Conservation (phyloP, 2,797 vertebrate species). For the Diceros bicornis region DNA sequence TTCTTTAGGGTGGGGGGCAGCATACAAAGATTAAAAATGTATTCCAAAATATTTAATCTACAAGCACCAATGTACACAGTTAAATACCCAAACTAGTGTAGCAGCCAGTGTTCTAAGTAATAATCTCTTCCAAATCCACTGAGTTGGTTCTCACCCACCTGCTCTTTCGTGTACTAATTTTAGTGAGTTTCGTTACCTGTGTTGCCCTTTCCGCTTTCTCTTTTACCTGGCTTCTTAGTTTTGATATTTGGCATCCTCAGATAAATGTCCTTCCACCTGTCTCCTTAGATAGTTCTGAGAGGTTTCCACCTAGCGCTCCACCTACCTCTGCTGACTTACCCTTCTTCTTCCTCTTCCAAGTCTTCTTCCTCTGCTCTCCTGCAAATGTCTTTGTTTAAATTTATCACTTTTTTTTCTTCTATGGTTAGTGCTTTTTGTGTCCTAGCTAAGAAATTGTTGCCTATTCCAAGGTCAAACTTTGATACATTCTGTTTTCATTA, state of each 20-base stretch:
- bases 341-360: constrained; percentile 3
- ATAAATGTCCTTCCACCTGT: neutral
- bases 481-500: neutral
- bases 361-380: neutral
- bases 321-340: neutral
- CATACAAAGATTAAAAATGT: constrained; percentile 17
- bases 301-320: neutral
- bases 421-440: neutral
- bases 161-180: neutral
- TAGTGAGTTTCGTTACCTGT: neutral
- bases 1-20: neutral
- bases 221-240: constrained; percentile 6
- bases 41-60: constrained; percentile 30
- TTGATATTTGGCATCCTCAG: constrained; percentile 2
- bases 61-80: neutral
- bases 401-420: neutral
- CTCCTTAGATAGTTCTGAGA: neutral
- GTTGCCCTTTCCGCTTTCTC: neutral
- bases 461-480: constrained; percentile 38
- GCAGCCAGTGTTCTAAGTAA: neutral
- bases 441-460: constrained; percentile 12
- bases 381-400: constrained; percentile 38
- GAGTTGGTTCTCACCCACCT: neutral
- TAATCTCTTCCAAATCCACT: neutral
- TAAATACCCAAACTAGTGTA: neutral